phyloP scores from a whole-genome alignment of 2,113 vertebrate species.

The Syrrhaptes paradoxus region DNA sequence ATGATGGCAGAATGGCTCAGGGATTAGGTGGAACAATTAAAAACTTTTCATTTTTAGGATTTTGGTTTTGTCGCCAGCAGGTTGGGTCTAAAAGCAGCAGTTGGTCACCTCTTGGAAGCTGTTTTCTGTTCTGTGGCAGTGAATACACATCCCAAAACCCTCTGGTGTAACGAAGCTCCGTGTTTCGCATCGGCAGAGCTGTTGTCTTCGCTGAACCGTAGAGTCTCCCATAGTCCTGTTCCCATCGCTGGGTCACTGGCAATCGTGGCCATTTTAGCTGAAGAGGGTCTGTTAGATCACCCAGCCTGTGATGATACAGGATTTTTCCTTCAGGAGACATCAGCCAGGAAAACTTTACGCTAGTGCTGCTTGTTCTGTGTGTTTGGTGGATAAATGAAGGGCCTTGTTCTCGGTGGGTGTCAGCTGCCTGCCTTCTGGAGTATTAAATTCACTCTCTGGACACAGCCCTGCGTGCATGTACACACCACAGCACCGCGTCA shows the following conservation, averaged over 20 bases:
- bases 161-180: fast-evolving
- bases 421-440: background rate
- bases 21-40: background rate
- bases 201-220: background rate
- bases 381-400: background rate
- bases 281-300: background rate
- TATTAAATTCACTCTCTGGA: background rate
- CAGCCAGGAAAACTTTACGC: background rate
- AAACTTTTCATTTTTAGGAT: background rate
- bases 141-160: background rate
- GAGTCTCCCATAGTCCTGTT: fast-evolving
- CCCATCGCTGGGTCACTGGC: background rate
- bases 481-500: background rate
- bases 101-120: background rate
- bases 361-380: background rate
- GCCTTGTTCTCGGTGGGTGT: background rate
- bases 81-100: background rate
- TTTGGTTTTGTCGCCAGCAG: background rate
- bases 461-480: fast-evolving
- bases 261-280: background rate
- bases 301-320: background rate
- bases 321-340: background rate
- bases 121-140: background rate
- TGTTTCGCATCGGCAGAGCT: background rate
- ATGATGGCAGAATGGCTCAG: background rate